Base-by-base conservation (phyloP, 1,140 invertebrate species). In the Scaptomyza montana region DNA sequence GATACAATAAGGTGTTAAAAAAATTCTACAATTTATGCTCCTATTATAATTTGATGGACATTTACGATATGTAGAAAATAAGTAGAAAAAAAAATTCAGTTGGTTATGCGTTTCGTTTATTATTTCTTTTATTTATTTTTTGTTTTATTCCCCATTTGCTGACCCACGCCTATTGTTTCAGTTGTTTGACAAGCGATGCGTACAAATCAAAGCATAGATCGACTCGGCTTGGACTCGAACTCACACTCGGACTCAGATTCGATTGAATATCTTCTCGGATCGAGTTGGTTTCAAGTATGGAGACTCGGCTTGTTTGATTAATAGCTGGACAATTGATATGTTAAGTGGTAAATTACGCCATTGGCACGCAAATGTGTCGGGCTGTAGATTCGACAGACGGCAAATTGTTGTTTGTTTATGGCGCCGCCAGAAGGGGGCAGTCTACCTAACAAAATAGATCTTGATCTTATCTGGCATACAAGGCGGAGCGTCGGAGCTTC, bases 341-440 rank as follows among this genome's bases (percentile, higher is more conserved):
- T 87, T 87, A 87, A 87, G 84, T 87, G 84, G 84, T 87, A 87
- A 87, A 87, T 87, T 87, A 87, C 84, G 84, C 84, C 84, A 87
- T 87, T 87, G 84, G 76, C 76, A 87, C 84, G 84, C 84, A 87
- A 87, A 87, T 87, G 84, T 86, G 76, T 86, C 54, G 78, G 69
- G 56, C 30, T 57, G 51, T 69, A 39, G 59, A 59, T 41, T 70
- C 61, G 60, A 78, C 54, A 80, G 71, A 69, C 65, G 77, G 81
- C 80, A 85, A 81, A 71, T 82, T 87, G 82, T 73, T 79, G 62
- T 89, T 87, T 82, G 82, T 82, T 87, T 87, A 87, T 89, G 82
- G 82, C 82, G 82, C 82, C 84, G 82, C 84, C 84, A 64, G 77
- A 74, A 64, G 65, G 69, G 46, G 57, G 13, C 57, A 61, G 43